Base-by-base conservation (phyloP, 2,888 invertebrate genomes). In the Strigamia crassipes region DNA sequence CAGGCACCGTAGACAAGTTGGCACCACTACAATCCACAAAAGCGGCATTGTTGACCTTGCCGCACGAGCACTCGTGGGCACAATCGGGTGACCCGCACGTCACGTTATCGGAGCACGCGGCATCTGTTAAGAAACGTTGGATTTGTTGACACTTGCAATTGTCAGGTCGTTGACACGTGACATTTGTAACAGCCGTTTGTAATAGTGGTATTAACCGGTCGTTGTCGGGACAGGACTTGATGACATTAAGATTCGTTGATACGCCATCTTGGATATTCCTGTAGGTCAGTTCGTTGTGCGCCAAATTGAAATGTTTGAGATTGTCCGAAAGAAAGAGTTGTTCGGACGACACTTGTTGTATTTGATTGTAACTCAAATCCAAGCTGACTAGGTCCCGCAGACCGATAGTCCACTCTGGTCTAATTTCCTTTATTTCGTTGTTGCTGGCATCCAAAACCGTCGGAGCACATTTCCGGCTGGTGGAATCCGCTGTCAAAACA, bases 341-440 rank as follows among this genome's bases (percentile, higher is more conserved):
- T 10, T 51, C 13, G 3, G 8, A 51, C 6, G 10, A 31, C 18
- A 80, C 6, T 23, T 23, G 27, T 6, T 13, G 6, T 27, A 80
- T 13, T 27, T 23, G 42, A 27, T 80, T 80, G 31, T 80, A 46
- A 51, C 56, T 80, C 27, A 80, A 23, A 23, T 80, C 18, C 27
- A 80, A 31, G 51, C 12, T 56, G 12, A 31, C 1, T 51, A 80
- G 27, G 15, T 61, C 9, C 38, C 42, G 79, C 13, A 79, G 42
- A n/a, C 42, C 79, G 13, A 42, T 13, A 23, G 10, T 42, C 80
- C 80, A 80, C 5, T 61, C 80, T 13, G 18, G 27, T 61, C 27
- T 12, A 3, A 80, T 4, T 31, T 80, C 23, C 15, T 23, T 18
- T 8, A 80, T 56, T 15, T 80, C 21, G n/a, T 80, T 80, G 38